Percentiles rank a stretch among this genome's conserved stretches.
phyloP scores from a whole-genome alignment of 2,888 invertebrate genomes.

The Bugulina stolonifera region DNA sequence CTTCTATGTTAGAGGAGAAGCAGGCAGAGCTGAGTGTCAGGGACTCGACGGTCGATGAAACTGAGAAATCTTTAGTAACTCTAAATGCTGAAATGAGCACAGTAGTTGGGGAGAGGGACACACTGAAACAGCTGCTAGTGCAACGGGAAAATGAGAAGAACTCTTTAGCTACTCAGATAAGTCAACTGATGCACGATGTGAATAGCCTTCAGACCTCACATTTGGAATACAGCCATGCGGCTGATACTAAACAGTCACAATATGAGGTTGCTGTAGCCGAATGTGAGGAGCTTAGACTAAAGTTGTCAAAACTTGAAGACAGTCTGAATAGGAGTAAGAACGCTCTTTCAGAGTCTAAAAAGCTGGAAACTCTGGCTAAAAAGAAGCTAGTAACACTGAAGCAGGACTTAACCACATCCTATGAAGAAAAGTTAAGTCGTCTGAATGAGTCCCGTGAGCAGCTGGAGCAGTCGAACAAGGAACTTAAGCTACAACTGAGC shows the following conservation, averaged over 20 bases:
- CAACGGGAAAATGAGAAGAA: not conserved
- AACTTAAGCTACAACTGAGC: not conserved
- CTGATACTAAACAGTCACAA: not conserved
- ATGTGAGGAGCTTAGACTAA: not conserved
- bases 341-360: not conserved
- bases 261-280: not conserved
- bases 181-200: not conserved
- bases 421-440: not conserved
- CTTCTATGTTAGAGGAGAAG: not conserved
- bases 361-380: not conserved
- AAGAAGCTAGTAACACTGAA: not conserved
- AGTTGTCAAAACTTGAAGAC: not conserved
- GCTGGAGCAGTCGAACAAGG: not conserved
- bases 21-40: not conserved
- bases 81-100: not conserved
- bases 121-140: not conserved
- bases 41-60: not conserved
- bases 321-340: not conserved
- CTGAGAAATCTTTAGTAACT: not conserved
- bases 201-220: slow-evolving; percentile 1
- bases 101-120: not conserved
- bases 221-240: not conserved
- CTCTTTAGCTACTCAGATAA: not conserved
- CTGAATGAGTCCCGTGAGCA: not conserved
- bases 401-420: not conserved